phyloP scores from a whole-genome alignment of 2,113 vertebrate genomes.

The Tachysurus fulvidraco region DNA sequence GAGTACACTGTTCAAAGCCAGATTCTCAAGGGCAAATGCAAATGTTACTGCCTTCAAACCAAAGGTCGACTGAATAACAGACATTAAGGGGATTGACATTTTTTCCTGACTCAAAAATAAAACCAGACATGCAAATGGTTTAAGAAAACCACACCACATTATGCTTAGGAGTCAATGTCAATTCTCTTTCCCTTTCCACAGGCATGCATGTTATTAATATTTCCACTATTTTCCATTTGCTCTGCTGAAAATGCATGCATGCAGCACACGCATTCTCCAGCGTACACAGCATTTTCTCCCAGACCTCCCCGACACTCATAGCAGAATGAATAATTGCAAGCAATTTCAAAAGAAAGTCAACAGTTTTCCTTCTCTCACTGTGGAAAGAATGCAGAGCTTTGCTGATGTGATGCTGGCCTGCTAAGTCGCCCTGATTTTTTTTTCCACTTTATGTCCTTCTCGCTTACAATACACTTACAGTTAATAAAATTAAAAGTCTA shows the following conservation, averaged over 20 bases:
- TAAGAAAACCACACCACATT: conserved; percentile 7
- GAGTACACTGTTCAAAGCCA: conserved; percentile 3
- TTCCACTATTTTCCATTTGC: conserved; percentile 43
- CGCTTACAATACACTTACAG: background rate
- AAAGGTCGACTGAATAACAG: background rate
- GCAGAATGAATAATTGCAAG: conserved; percentile 39
- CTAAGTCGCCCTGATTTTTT: conserved; percentile 31
- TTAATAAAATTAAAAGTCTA: conserved; percentile 21
- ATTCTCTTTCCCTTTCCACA: background rate
- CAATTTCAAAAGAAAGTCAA: conserved; percentile 41
- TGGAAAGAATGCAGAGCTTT: conserved; percentile 5
- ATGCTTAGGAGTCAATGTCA: conserved; percentile 1
- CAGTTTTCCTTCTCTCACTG: conserved; percentile 17
- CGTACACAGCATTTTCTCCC: conserved; percentile 14
- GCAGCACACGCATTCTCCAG: background rate
- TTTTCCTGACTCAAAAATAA: background rate
- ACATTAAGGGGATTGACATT: background rate
- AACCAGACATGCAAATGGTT: conserved; percentile 38
- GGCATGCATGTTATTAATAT: conserved; percentile 40
- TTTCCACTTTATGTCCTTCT: conserved; percentile 10
- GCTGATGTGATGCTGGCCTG: background rate
- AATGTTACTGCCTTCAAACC: conserved; percentile 8
- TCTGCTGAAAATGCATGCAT: conserved; percentile 15
- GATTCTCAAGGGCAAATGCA: conserved; percentile 29
- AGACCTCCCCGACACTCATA: conserved; percentile 6